phyloP scores from a whole-genome alignment of 2,113 vertebrate species.

The Cyanoderma ruficeps region DNA sequence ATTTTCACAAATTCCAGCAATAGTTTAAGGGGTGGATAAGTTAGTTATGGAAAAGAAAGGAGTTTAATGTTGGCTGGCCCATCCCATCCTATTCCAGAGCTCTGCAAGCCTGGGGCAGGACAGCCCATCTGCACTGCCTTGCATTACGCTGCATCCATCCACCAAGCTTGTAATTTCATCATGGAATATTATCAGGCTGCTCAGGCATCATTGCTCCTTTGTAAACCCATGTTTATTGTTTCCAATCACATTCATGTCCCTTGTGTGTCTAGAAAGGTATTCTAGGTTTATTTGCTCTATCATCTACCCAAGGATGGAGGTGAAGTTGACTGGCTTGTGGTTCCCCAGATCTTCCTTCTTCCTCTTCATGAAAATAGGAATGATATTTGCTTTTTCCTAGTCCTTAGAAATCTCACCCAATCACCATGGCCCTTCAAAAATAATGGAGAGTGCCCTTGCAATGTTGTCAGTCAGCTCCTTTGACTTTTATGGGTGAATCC shows the following conservation, averaged over 20 bases:
- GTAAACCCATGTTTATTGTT: background rate
- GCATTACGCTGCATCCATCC: background rate
- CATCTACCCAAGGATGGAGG: background rate
- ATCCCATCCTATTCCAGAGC: background rate
- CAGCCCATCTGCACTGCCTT: background rate
- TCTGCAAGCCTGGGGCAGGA: background rate
- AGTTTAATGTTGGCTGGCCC: background rate
- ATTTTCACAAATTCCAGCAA: background rate
- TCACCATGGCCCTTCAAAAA: background rate
- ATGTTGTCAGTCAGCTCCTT: background rate
- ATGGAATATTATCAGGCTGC: background rate
- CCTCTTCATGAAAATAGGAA: background rate
- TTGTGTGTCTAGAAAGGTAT: background rate
- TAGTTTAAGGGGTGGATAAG: background rate
- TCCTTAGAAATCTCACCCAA: accelerated
- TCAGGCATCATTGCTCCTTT: background rate
- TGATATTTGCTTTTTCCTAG: background rate
- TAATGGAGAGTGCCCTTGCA: background rate
- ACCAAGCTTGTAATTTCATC: background rate
- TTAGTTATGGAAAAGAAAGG: background rate
- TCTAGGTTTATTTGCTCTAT: background rate
- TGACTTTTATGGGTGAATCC: background rate
- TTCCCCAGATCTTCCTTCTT: background rate
- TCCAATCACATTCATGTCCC: background rate
- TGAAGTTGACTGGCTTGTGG: background rate